Evolutionary conservation across 2,888 invertebrate species (phyloP), one percentile per base, ranked within the genome.

Genomic region (Coecobrya sp.): DNA sequence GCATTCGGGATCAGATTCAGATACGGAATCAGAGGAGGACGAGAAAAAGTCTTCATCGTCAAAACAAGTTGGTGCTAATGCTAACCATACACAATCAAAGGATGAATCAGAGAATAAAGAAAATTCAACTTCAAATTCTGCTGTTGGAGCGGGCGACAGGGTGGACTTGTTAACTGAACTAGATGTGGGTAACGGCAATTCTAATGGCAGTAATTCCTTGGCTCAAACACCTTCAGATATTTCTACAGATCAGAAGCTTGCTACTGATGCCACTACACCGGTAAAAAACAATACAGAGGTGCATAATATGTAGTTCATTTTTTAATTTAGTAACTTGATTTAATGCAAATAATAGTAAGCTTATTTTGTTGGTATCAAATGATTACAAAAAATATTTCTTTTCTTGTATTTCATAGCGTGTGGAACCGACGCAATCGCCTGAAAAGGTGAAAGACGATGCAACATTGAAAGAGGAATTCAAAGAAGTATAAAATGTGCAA

Each of bases 1-100:
- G 36, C 68, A 55, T 30, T 92, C 93, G 88, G 92, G 59, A 76
- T 94, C 94, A 30, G 93, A 93, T 11, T 95, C 95, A 73, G 95
- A 94, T n/a, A 94, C 95, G 8, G 70, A 85, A 19, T 76, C 85
- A 2, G 90, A 62, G 16, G 94, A 95, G 30, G 94, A n/a, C n/a
- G n/a, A 94, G 73, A 93, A 93, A 92, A 94, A 91, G 87, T 91
- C 82, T 93, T 96, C 96, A 76, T 96, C 96, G 93, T 96, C 96
- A 79, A 96, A 96, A 92, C 96, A 45, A 27, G 70, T 19, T 70
- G 70, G 70, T 70, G 70, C 55, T 81, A 93, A 92, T 65, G 79
- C 73, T 95, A 87, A 96, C 95, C 93, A 95, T 95, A 30, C 95
- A 95, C 45, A 95, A 95, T 86, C 82, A 10, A 90, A 85, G 84